Percentiles rank a stretch among this genome's conserved stretches.
Evolutionary conservation across 2,797 vertebrate genomes (phyloP).

Genomic region (Benthosema pterotum): DNA sequence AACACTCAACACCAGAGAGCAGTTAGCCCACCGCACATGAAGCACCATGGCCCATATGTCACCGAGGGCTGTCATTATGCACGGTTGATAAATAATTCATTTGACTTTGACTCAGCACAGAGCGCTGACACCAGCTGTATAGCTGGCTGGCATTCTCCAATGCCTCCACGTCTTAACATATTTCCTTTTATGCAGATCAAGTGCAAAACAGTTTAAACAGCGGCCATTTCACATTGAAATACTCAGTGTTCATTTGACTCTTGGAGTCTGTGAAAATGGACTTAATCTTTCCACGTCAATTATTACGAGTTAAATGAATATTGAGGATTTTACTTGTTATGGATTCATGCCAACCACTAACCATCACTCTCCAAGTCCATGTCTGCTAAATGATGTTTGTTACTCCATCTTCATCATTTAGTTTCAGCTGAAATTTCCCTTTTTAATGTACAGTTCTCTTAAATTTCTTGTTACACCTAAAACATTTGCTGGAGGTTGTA

Average conservation of each 20-base stretch:
- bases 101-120: constrained; percentile 62
- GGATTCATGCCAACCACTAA: constrained; percentile 43
- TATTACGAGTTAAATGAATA: too few relatives aligned
- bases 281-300: too few relatives aligned
- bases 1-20: constrained; percentile 17
- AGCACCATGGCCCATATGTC: constrained; percentile 35
- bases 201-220: constrained; percentile 20
- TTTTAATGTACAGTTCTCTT: constrained; percentile 44
- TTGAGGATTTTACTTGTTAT: constrained; percentile 23
- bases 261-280: too few relatives aligned
- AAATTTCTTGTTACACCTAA: constrained; percentile 20
- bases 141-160: constrained; percentile 19
- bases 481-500: constrained; percentile 14
- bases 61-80: constrained; percentile 54
- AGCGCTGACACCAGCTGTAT: constrained; percentile 50
- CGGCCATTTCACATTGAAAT: constrained; percentile 9
- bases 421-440: constrained; percentile 42
- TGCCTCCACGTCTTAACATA: constrained; percentile 36
- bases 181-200: constrained; percentile 51
- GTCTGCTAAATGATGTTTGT: constrained; percentile 40
- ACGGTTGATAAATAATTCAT: constrained; percentile 63
- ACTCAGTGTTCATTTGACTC: too few relatives aligned
- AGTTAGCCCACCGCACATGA: constrained; percentile 26
- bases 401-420: constrained; percentile 17
- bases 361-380: constrained; percentile 20